Evolutionary conservation across 2,797 vertebrate species (phyloP), one percentile per base, ranked within the genome.

Genomic region (Perodicticus potto): DNA sequence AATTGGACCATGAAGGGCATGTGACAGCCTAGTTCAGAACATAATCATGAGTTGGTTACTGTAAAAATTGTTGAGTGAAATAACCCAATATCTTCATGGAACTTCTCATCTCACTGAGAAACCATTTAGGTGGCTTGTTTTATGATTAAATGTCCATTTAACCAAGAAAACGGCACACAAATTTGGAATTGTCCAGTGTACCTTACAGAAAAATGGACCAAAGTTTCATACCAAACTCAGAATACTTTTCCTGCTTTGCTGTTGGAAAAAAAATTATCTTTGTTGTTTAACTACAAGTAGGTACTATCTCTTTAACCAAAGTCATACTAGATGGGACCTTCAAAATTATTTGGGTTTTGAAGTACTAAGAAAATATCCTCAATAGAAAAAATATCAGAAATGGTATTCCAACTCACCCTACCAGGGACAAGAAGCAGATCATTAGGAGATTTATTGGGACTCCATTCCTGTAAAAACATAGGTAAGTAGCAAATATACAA

Each of bases 91-190:
- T 82, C 81, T 87, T 53, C 59, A 86, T 74, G 83, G 45, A 55
- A 59, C 53, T 25, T 89, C 76, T 92, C 55, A 78, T 90, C 61
- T 94, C 67, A 61, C 88, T 95, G 86, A 77, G 92, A 97, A 93
- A 63, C 86, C 86, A 95, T 67, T 85, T 89, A 27, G 61, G 40
- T 82, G 85, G 55, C 40, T 20, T 96, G 37, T 96, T 94, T 86
- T 85, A 89, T 90, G 92, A 70, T 74, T 94, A 85, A 82, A 94
- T 95, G 95, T 89, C 73, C 88, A 91, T 83, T 92, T 55, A 81
- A 83, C 80, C 61, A 89, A 94, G 23, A 83, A 92, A 73, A 53
- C 25, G 23, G 45, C 37, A 34, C 67, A 59, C 23, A 63, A 67
- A 32, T 1, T 2, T 86, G 65, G 45, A 43, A 29, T 70, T 70